phyloP scores from a whole-genome alignment of 2,113 vertebrate species.

The Aleadryas rufinucha region DNA sequence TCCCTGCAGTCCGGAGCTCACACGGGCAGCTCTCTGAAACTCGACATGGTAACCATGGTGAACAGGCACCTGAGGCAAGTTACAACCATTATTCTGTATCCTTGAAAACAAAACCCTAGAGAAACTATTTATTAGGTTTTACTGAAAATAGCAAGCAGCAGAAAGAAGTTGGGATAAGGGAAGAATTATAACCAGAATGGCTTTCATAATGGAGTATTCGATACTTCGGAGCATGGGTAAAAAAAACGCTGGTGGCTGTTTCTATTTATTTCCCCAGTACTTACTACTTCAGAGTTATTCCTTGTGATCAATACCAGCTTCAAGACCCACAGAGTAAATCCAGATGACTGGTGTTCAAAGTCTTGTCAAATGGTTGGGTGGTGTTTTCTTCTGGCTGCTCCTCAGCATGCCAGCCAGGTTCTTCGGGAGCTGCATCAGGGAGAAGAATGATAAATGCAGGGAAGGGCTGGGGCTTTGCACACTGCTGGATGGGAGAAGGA shows the following conservation, averaged over 20 bases:
- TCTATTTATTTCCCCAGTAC: neutral
- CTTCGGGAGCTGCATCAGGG: neutral
- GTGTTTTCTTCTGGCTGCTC: neutral
- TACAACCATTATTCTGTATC: neutral
- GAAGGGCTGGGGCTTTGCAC: neutral
- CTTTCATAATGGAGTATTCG: neutral
- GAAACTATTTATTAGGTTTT: constrained; percentile 3
- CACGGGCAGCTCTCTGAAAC: neutral
- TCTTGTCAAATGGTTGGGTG: neutral
- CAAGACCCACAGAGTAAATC: neutral
- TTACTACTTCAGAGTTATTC: neutral
- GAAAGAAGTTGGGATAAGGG: constrained; percentile 5
- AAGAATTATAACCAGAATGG: neutral
- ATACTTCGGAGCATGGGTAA: neutral
- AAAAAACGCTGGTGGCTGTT: neutral
- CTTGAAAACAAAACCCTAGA: neutral
- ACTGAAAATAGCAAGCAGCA: neutral
- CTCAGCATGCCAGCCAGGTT: neutral
- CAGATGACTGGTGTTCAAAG: neutral
- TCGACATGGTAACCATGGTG: neutral
- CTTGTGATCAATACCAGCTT: constrained; percentile 7
- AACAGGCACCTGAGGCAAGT: neutral
- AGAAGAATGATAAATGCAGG: neutral
- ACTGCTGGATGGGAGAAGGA: rapidly evolving
- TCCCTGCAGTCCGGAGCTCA: neutral